Base-by-base conservation (phyloP, 2,797 vertebrate genomes). In the Gymnodraco acuticeps region DNA sequence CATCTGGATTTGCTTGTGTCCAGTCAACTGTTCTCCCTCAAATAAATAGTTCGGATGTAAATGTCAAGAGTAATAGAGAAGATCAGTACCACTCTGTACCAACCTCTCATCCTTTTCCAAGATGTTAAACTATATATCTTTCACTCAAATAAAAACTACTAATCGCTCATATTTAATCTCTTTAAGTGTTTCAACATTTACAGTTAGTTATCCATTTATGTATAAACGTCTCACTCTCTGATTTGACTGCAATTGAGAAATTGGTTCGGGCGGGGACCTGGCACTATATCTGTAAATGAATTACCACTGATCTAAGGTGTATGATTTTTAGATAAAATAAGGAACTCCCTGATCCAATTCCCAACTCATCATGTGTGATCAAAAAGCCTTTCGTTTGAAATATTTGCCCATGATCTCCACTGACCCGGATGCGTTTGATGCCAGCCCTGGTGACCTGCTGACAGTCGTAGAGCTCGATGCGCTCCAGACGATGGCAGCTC, bases 401-500 rank as follows among this genome's bases (percentile, higher is more conserved):
- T 58, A 52, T 6, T 23, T 50, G 31, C 6, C 19, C 3, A 1
- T 60, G 1, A 48, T 19, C 41, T 46, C 56, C 62, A 88, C 94
- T n/a, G 87, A 98, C 97, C 95, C 96, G 93, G 88, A 98, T 97
- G 51, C 96, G 94, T 85, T 97, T 98, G 95, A 98, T 98, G 72
- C 97, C 97, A 0, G 97, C 96, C 4, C 96, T 93, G 0, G 97
- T 97, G 83, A 98, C 96, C 77, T 97, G 97, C 92, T 98, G 97
- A 78, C 97, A 98, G 92, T 98, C 96, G 0, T 98, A 98, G 31
- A 98, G 94, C 90, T 98, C 97, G 1, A 98, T 97, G 82, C 97
- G 95, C 89, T 98, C 96, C 90, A 98, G 85, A 70, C 94, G 95
- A 27, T 95, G 96, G 93, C 97, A 98, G 93, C 91, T 95, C 94